Evolutionary conservation across 2,888 invertebrate species (phyloP).

Genomic region (Eristalis pertinax): DNA sequence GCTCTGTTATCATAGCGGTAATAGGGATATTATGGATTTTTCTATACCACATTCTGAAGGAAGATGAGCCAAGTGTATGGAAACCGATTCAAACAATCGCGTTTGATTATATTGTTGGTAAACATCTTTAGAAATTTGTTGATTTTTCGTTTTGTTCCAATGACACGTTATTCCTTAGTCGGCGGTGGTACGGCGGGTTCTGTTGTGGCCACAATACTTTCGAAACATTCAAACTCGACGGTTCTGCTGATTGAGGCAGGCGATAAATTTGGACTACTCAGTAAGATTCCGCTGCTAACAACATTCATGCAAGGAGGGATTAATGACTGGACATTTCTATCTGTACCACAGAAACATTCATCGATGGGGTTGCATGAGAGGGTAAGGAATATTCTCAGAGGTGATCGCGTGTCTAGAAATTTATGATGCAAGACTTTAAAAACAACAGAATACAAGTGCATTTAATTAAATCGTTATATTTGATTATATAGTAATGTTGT

Average conservation of each 20-base stretch:
- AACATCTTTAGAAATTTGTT: constrained; percentile 23
- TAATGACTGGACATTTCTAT: constrained; percentile 87
- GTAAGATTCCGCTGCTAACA: constrained; percentile 85
- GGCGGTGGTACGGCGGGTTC: constrained; percentile 89
- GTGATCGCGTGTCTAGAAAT: too few relatives aligned
- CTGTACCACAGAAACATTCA: constrained; percentile 85
- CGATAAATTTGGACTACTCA: constrained; percentile 85
- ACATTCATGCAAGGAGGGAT: constrained; percentile 86
- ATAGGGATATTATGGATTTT: constrained; percentile 75
- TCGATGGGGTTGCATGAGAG: constrained; percentile 85
- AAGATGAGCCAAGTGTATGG: constrained; percentile 76
- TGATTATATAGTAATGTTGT: too few relatives aligned
- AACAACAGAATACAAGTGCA: too few relatives aligned
- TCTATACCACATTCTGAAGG: constrained; percentile 74
- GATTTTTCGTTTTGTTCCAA: not conserved
- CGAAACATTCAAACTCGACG: constrained; percentile 83
- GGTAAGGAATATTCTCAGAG: constrained; percentile 79
- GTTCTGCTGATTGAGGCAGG: constrained; percentile 88
- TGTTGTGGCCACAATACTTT: constrained; percentile 86
- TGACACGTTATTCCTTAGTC: constrained; percentile 79
- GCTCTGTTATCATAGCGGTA: constrained; percentile 74
- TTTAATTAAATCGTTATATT: not conserved
- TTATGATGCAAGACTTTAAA: too few relatives aligned
- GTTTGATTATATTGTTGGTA: constrained; percentile 80
- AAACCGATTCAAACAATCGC: constrained; percentile 72